Base-by-base conservation (phyloP, 2,113 vertebrate genomes). In the Sapayoa aenigma region DNA sequence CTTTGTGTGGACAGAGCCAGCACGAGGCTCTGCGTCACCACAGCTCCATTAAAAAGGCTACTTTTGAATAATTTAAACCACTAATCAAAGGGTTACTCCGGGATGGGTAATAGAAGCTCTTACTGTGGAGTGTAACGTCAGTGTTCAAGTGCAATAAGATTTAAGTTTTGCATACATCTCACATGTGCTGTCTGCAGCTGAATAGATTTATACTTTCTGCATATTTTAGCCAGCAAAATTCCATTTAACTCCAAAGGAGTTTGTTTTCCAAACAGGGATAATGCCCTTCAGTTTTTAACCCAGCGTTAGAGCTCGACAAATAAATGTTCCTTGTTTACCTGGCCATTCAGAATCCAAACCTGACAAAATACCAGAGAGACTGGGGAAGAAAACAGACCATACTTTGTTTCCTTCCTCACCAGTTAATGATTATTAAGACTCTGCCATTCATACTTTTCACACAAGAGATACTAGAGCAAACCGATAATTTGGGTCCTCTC, bases 11-110 rank as follows among this genome's bases (percentile, higher is more conserved):
- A 35, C 80, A 84, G 65, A 87, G 74, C 58, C 52, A 30, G 90
- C 58, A 65, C 42, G 22, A 94, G 80, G 68, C 88, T 81, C 12
- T 55, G 88, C 9, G 28, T 92, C 93, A 76, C 90, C 91, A 94
- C 84, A 75, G 73, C 84, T 55, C 93, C 86, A 89, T 91, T 94
- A 84, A 87, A 96, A 94, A 89, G 78, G 56, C 72, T 87, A 76
- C 89, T 95, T 96, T 50, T 95, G 95, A 94, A 93, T 93, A 86
- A 95, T 97, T 96, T 90, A 95, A 93, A 55, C 41, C 80, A 21
- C 83, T 92, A 93, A 94, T 96, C 88, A 90, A 66, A 93, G 73
- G 80, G 83, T 93, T 94, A 72, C 88, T 96, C 88, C 81, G 92
- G 89, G 87, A 85, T 95, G 92, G 95, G 87, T 35, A 65, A 65